Evolutionary conservation across 2,888 invertebrate genomes (phyloP).

Genomic region (Nemotelus nigrinus): DNA sequence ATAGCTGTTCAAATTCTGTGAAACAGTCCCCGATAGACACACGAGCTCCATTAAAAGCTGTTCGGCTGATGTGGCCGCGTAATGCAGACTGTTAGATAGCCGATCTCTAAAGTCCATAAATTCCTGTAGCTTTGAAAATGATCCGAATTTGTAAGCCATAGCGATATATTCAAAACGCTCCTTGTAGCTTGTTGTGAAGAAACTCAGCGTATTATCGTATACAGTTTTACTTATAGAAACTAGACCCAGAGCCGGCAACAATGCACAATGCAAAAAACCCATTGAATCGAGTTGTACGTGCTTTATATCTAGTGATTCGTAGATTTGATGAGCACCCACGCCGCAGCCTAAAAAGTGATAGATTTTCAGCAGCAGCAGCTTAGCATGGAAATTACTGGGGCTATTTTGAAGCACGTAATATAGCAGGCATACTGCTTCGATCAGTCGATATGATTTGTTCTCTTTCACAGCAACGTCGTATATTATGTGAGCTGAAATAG

Average conservation of each 20-base stretch:
- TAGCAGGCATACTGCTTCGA: constrained; percentile 75
- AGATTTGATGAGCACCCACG: constrained; percentile 77
- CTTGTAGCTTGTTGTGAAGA: constrained; percentile 88
- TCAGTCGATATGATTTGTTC: constrained; percentile 68
- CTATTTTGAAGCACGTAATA: constrained; percentile 80
- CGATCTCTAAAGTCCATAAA: constrained; percentile 85
- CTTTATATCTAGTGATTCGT: constrained; percentile 86
- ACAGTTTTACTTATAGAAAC: constrained; percentile 75
- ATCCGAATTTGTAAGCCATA: constrained; percentile 92
- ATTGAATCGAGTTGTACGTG: constrained; percentile 93
- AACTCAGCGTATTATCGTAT: constrained; percentile 80
- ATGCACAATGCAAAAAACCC: constrained; percentile 83
- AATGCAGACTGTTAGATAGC: constrained; percentile 84
- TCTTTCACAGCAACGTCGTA: constrained; percentile 68
- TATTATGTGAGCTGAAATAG: constrained; percentile 62
- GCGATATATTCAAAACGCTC: constrained; percentile 93
- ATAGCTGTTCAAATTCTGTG: constrained; percentile 67
- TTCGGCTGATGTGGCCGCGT: constrained; percentile 73
- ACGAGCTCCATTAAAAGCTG: constrained; percentile 76
- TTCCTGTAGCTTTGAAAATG: constrained; percentile 91
- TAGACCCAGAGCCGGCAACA: constrained; percentile 78
- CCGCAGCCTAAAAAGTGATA: constrained; percentile 82
- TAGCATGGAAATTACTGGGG: constrained; percentile 89
- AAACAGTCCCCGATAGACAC: constrained; percentile 62
- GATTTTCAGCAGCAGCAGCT: constrained; percentile 82